A percentile compares a stretch with the other conserved stretches of the same genome.
Evolutionary conservation across 2,888 invertebrate genomes (phyloP).

Genomic region (Congeria kusceri): DNA sequence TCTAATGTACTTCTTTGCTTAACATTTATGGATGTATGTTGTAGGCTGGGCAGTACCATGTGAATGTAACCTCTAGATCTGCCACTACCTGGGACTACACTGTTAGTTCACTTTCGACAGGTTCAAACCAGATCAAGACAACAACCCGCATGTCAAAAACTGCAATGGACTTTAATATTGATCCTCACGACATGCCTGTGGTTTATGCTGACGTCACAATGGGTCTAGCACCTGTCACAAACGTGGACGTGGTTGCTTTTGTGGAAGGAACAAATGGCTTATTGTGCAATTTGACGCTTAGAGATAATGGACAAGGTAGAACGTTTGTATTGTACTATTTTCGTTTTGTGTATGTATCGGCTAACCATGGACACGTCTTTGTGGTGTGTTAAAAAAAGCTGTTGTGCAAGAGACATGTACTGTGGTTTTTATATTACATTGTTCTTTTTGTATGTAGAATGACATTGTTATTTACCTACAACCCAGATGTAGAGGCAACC

Average conservation of each 20-base stretch:
- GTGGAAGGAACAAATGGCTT: background rate
- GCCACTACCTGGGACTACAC: background rate
- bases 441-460: no score
- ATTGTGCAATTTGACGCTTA: background rate
- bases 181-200: background rate
- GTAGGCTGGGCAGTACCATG: no score
- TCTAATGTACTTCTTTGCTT: no score
- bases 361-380: no score
- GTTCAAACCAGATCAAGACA: background rate
- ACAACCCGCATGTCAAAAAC: background rate
- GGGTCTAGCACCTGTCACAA: background rate
- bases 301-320: background rate
- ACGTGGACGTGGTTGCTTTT: background rate
- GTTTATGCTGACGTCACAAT: background rate
- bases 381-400: no score
- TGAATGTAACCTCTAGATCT: no score
- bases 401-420: no score
- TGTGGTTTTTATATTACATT: no score
- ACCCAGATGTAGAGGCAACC: no score
- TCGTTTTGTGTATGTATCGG: no score
- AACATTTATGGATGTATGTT: no score
- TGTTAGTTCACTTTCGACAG: background rate
- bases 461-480: no score
- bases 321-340: background rate
- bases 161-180: background rate